Base-by-base conservation (phyloP, 2,888 invertebrate genomes). In the Helobdella robusta region DNA sequence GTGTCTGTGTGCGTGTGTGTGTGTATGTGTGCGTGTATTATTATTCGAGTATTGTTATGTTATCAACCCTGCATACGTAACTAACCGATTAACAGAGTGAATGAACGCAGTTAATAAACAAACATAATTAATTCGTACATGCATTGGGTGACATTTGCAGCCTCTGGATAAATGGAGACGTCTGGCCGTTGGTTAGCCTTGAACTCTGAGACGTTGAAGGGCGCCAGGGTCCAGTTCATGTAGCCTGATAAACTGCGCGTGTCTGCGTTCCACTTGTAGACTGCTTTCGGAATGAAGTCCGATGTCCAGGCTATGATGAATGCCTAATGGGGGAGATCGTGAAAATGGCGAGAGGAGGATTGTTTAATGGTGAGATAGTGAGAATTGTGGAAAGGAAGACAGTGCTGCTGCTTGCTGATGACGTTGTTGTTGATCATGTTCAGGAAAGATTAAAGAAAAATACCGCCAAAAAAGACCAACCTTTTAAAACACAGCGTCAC, bases 241-340 rank as follows among this genome's bases (percentile, higher is more conserved):
- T 77, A 79, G 2, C 74, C 74, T 4, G 67, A 60, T n/a, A 78
- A 62, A 3, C 69, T 67, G 1, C 59, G 32, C 34, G 72, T 65
- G n/a, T n/a, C n/a, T 2, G n/a, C 20, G 1, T 52, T 2, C 18
- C 61, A 54, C 46, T 46, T 65, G 78, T 93, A 97, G 4, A 95
- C 91, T 84, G 91, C 87, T 2, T 93, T 84, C 0, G 97, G 97
- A 66, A 98, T 91, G 76, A 93, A 95, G 75, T 97, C 95, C 67
- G 94, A 94, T 0, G 97, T 97, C 80, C 94, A 98, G 0, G 94
- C 93, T 73, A 98, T 95, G 40, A 98, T 95, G 76, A 93, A 90
- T 0, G 94, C 95, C 91, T 92, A 81, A 1, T 83, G 82, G 32
- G 30, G 2, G 25, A 34, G 36, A n/a, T n/a, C n/a, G n/a, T n/a